Percentiles rank a stretch among this genome's conserved stretches.
phyloP scores from a whole-genome alignment of 2,113 vertebrate species.

The Oreotrochilus melanogaster region DNA sequence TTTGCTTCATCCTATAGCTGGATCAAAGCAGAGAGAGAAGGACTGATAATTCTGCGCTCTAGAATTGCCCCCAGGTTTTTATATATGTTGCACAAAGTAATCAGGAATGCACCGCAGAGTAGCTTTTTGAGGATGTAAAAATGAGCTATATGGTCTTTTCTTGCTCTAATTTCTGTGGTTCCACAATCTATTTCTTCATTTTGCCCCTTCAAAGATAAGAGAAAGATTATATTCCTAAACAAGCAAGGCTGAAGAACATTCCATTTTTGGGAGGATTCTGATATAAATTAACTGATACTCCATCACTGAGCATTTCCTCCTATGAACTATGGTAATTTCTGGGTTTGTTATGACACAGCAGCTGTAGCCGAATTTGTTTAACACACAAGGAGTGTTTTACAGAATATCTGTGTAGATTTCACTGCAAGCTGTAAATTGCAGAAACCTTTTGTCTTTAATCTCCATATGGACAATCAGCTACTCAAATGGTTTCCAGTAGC shows the following conservation, averaged over 20 bases:
- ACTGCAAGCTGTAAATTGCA: background rate
- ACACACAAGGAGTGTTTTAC: background rate
- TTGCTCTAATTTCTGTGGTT: conserved; percentile 11
- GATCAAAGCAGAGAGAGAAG: conserved; percentile 47
- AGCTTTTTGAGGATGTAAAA: background rate
- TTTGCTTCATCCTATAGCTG: conserved; percentile 42
- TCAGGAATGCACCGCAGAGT: conserved; percentile 11
- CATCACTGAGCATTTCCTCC: background rate
- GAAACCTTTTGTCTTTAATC: background rate
- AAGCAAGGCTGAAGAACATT: background rate
- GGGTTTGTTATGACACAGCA: background rate
- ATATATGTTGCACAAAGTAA: conserved; percentile 2
- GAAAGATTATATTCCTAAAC: background rate
- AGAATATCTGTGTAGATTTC: background rate
- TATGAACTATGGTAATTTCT: background rate
- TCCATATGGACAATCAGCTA: background rate
- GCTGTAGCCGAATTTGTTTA: background rate
- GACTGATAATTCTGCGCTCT: conserved; percentile 12
- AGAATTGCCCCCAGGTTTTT: conserved; percentile 8
- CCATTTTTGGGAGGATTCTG: background rate
- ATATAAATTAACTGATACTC: background rate
- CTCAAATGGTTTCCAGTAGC: background rate
- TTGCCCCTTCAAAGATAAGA: conserved; percentile 5
- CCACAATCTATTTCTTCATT: background rate
- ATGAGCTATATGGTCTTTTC: conserved; percentile 3